phyloP scores from a whole-genome alignment of 2,113 vertebrate genomes.

The Myxocyprinus asiaticus region DNA sequence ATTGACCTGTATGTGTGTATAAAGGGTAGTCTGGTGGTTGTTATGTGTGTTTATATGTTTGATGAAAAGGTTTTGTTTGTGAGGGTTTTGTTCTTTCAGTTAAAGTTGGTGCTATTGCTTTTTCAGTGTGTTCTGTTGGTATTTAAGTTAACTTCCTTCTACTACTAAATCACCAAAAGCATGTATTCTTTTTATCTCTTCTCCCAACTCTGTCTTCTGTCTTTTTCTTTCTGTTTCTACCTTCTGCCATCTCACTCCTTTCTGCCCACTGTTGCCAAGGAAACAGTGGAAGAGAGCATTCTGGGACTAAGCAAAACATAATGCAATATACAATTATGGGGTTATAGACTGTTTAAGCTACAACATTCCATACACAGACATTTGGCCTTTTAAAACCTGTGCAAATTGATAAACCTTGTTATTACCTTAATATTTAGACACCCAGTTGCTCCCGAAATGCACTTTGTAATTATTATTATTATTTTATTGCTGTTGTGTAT shows the following conservation, averaged over 20 bases:
- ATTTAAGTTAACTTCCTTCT: not conserved
- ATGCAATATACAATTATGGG: conserved; percentile 1
- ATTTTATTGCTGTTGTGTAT: no score
- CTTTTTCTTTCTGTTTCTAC: not conserved
- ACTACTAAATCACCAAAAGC: not conserved
- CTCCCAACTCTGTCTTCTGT: not conserved
- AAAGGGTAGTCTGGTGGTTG: not conserved
- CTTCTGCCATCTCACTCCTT: conserved; percentile 31
- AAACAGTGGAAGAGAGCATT: conserved; percentile 63
- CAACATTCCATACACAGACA: not conserved
- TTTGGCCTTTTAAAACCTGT: not conserved
- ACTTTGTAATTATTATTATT: conserved; percentile 35
- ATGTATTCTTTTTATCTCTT: conserved; percentile 3
- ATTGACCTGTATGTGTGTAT: conserved; percentile 9
- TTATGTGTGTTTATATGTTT: not conserved
- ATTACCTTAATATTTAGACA: conserved; percentile 26
- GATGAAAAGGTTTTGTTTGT: not conserved
- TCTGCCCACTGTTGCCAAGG: conserved; percentile 51
- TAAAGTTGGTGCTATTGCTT: not conserved
- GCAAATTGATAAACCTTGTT: not conserved
- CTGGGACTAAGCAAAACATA: conserved; percentile 54
- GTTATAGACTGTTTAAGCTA: conserved; percentile 20
- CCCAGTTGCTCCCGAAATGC: conserved; percentile 52
- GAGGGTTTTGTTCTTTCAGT: not conserved
- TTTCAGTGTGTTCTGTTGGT: conserved; percentile 8